phyloP scores from a whole-genome alignment of 2,113 vertebrate species.

The Tretioscincus oriximinensis region DNA sequence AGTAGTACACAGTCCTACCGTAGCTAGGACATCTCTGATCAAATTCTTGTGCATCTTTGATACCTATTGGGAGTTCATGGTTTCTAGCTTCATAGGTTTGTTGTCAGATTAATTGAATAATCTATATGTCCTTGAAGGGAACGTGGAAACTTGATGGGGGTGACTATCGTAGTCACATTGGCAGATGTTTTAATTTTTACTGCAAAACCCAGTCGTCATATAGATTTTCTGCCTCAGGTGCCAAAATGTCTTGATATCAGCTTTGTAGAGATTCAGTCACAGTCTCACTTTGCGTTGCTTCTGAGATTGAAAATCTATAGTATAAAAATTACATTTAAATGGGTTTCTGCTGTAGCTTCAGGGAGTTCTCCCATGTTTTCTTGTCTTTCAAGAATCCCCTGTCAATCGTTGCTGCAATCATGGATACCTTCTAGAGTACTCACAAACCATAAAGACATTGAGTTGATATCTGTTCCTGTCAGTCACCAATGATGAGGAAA shows the following conservation, averaged over 20 bases:
- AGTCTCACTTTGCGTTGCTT: not conserved
- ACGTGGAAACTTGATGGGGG: not conserved
- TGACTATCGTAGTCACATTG: too few relatives aligned
- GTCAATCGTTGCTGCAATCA: not conserved
- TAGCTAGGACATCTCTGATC: not conserved
- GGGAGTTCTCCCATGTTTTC: not conserved
- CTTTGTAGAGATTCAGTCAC: not conserved
- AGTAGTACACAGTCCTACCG: not conserved
- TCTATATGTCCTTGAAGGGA: not conserved
- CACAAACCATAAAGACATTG: not conserved
- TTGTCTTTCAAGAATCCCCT: not conserved
- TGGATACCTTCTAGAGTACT: not conserved
- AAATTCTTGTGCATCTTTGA: not conserved
- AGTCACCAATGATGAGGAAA: too few relatives aligned
- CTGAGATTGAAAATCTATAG: not conserved
- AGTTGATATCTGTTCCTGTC: too few relatives aligned
- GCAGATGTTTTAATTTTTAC: not conserved
- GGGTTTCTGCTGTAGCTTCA: not conserved
- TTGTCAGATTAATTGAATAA: not conserved
- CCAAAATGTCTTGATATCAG: not conserved
- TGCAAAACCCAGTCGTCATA: not conserved
- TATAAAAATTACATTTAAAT: not conserved
- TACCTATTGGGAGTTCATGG: not conserved
- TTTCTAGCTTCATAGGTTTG: not conserved
- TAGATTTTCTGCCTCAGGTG: not conserved